Base-by-base conservation (phyloP, 2,888 invertebrate species). In the Eupithecia exiguata region DNA sequence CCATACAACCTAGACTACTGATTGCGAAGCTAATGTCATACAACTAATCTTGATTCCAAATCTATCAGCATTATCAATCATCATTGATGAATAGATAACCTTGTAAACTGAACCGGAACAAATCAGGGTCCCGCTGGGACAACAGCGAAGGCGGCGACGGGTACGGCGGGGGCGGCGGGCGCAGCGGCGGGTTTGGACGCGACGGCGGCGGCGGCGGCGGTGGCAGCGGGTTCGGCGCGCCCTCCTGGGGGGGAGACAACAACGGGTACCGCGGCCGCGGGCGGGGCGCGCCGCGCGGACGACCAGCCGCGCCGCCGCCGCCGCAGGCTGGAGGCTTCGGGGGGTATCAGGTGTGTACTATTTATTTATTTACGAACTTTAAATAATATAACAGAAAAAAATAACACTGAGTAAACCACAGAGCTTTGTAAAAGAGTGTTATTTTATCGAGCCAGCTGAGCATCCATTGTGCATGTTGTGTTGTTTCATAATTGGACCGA, bases 231-330 rank as follows among this genome's bases (percentile, higher is more conserved):
- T 74, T 78, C 66, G 78, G 75, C 0, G 35, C 63, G 35, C 18
- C 63, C 9, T 69, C 46, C 53, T 67, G 76, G 16, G 77, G 79
- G 62, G 78, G 78, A 58, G 88, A 89, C 80, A 86, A 85, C 73
- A 87, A 89, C 67, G 91, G 92, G 25, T 90, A 88, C 82, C 83
- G 89, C 0, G 89, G 90, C 1, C 77, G 88, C 0, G 43, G 81
- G 73, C 88, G 9, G 21, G 82, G 82, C 43, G 80, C 69, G 7
- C 14, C 71, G 30, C 81, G 73, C 66, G 79, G 79, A 71, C 74
- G 80, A 68, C 70, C 75, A 21, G 69, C 43, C n/a, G 30, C 38
- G 70, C 49, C 25, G 25, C 36, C 18, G 81, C 0, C 76, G 80
- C 14, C 61, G 30, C 30, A 30, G 0, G 62, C 62, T 9, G 46